Percentiles rank a stretch among this genome's conserved stretches.
These are phyloP conservation scores for Prinia subflava DNA, from an alignment of 2,113 vertebrate genomes.

Conservation along the genomic window DNA sequence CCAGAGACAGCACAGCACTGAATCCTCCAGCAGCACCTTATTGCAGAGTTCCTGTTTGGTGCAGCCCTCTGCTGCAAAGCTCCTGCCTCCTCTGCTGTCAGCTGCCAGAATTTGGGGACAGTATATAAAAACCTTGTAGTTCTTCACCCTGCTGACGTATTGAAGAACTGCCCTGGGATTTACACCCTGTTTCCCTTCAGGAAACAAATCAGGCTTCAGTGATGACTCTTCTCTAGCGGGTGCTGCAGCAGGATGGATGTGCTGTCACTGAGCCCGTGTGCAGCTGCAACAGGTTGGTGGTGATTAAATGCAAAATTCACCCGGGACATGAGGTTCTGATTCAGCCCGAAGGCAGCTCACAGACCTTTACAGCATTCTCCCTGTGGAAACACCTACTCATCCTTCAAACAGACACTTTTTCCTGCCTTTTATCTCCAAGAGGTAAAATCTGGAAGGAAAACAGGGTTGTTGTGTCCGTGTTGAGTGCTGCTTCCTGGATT, in stretches of 20 bases:
- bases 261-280: neutral
- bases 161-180: neutral
- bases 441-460: neutral
- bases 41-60: neutral
- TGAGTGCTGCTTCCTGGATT: neutral
- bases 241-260: neutral
- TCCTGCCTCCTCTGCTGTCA: neutral
- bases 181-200: neutral
- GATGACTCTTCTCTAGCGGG: neutral
- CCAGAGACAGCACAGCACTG: neutral
- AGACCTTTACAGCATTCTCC: neutral
- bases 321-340: slow-evolving; percentile 8
- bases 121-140: rapidly evolving
- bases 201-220: neutral
- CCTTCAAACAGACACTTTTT: neutral
- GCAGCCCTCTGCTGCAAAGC: neutral
- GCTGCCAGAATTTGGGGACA: neutral
- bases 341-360: slow-evolving; percentile 1
- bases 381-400: neutral
- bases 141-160: neutral
- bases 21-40: neutral
- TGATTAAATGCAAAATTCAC: slow-evolving; percentile 24
- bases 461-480: neutral
- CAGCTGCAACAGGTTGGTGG: slow-evolving; percentile 26
- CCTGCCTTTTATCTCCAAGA: neutral